Conservation (phyloP, 2,888 invertebrate genomes). For the Stegophylla sp. region DNA sequence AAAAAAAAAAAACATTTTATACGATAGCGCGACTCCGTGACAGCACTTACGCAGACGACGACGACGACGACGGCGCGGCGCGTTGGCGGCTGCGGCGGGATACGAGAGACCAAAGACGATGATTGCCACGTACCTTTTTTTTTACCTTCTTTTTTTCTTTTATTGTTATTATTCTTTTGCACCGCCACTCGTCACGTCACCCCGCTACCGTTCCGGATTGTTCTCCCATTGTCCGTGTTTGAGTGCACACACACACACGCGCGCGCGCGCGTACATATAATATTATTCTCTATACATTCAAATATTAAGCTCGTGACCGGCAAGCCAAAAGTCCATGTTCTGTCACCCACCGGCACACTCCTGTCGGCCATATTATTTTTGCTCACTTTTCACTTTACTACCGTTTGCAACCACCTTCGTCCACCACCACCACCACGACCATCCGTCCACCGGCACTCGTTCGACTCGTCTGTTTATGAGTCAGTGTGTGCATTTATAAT, state of each 20-base stretch:
- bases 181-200: background rate
- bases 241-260: background rate
- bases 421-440: too few species aligned
- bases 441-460: background rate
- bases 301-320: slow-evolving; percentile 36
- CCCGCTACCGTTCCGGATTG: background rate
- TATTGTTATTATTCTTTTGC: background rate
- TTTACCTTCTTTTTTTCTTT: background rate
- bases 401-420: background rate
- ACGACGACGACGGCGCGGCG: too few species aligned
- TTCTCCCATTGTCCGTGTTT: background rate
- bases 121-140: slow-evolving; percentile 7
- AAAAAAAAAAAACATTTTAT: background rate
- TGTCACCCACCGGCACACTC: background rate
- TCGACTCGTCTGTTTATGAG: too few species aligned
- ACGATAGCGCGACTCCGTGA: background rate
- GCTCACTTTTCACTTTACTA: background rate
- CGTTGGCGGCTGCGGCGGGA: too few species aligned
- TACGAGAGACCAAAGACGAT: background rate
- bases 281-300: slow-evolving; percentile 5
- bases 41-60: background rate
- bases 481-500: too few species aligned
- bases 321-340: background rate
- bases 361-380: background rate
- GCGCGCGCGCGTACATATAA: background rate